Evolutionary conservation across 2,113 vertebrate species (phyloP), one percentile per base, ranked within the genome.

Genomic region (Serinus canaria): DNA sequence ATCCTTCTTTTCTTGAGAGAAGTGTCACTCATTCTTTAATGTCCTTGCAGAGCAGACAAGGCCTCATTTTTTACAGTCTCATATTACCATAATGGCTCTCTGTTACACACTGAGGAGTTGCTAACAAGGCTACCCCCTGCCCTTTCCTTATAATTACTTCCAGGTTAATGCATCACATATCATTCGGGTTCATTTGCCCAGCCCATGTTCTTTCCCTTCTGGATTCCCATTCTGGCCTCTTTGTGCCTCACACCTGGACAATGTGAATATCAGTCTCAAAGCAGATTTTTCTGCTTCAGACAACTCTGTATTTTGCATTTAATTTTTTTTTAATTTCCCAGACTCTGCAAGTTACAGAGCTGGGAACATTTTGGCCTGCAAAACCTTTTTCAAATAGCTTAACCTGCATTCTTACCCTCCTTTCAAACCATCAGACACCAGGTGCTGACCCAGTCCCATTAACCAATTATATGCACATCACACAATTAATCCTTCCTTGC

Each of bases 251-350:
- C 52, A 91, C 46, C 37, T 56, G 47, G 78, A 62, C 72, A 79
- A 53, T 78, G 96, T 91, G 96, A 97, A 96, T 96, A 97, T 97
- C 96, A 92, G 74, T 70, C 49, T 97, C 86, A 96, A 94, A 96
- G 95, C 78, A 72, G 7, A 90, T 68, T 88, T 94, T 92, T 94
- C 94, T 83, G 75, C 89, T 55, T 93, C 97, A 97, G 96, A 94
- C 91, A 95, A 95, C 73, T 88, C 89, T 91, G 91, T 89, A 97
- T 97, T 98, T 98, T 97, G 94, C 97, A 97, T 97, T 98, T 94
- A 96, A 73, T 97, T 95, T 97, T 95, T 95, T 95, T 97, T 97
- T 98, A 96, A 97, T 97, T 98, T 98, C 96, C 97, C 81, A 97
- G 93, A 92, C 90, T 95, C 70, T 79, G 90, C 94, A 97, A 97